A percentile compares a stretch with the other conserved stretches of the same genome.
Evolutionary conservation across 2,113 vertebrate genomes (phyloP).

Genomic region (Periophthalmus modestus): DNA sequence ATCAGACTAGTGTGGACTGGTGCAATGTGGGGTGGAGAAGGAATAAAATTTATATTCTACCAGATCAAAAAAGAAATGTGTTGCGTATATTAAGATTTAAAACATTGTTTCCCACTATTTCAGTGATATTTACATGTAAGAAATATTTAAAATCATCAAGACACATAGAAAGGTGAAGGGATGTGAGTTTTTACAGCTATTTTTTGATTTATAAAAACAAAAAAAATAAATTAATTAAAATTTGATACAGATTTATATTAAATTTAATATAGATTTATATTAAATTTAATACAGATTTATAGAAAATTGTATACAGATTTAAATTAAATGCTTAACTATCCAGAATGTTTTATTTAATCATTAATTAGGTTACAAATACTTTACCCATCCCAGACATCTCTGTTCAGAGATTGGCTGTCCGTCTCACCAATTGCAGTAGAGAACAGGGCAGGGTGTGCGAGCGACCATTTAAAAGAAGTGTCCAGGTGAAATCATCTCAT

Average conservation of each 20-base stretch:
- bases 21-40: not conserved
- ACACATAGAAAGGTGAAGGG: not conserved
- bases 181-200: too few species aligned
- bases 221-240: not conserved
- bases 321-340: not conserved
- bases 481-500: conserved; percentile 28
- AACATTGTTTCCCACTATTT: not conserved
- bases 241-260: too few species aligned
- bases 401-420: conserved; percentile 38
- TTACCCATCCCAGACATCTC: not conserved
- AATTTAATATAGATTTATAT: not conserved
- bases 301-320: too few species aligned
- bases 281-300: too few species aligned
- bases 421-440: not conserved
- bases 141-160: not conserved
- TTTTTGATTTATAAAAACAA: too few species aligned
- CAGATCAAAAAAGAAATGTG: not conserved
- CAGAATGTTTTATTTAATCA: not conserved
- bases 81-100: not conserved
- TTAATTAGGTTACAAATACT: not conserved
- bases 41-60: not conserved
- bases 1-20: not conserved
- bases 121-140: not conserved
- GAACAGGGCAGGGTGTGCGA: conserved; percentile 19
- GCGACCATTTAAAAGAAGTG: conserved; percentile 31